phyloP scores from a whole-genome alignment of 2,113 vertebrate genomes.

The Labrus mixtus region DNA sequence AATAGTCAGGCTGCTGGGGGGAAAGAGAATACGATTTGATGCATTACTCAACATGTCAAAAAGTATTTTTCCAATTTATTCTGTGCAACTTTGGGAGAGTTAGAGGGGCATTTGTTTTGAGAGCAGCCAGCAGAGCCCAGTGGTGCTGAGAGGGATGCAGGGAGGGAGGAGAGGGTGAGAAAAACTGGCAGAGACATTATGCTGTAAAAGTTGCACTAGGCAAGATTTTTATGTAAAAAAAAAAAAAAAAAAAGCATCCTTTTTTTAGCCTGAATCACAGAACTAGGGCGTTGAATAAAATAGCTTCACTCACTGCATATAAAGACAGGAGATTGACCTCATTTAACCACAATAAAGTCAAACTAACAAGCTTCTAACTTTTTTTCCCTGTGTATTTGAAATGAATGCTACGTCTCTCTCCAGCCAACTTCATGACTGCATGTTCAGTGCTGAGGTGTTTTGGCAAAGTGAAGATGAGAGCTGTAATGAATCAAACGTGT shows the following conservation, averaged over 20 bases:
- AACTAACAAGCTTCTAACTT: neutral
- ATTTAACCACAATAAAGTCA: constrained; percentile 7
- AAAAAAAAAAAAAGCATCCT: neutral
- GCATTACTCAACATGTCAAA: constrained; percentile 78
- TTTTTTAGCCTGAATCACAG: constrained; percentile 33
- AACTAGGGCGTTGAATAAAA: constrained; percentile 20
- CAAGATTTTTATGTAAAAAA: constrained; percentile 11
- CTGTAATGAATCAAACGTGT: constrained; percentile 8
- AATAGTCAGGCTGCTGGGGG: constrained; percentile 55
- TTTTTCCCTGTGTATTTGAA: neutral
- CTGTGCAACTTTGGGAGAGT: constrained; percentile 61
- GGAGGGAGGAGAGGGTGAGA: neutral
- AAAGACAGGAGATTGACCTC: neutral
- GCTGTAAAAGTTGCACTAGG: constrained; percentile 33
- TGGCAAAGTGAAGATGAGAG: neutral
- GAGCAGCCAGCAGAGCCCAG: constrained; percentile 44
- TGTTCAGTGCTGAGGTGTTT: neutral
- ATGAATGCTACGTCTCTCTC: neutral
- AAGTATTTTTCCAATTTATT: constrained; percentile 77
- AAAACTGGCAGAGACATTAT: constrained; percentile 37
- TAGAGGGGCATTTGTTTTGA: constrained; percentile 66
- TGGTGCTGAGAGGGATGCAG: constrained; percentile 46
- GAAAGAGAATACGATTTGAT: constrained; percentile 67
- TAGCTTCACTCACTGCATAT: neutral
- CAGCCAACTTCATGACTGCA: neutral